Evolutionary conservation across 2,888 invertebrate species (phyloP), one percentile per base, ranked within the genome.

Genomic region (Amblyjoppa proteus): DNA sequence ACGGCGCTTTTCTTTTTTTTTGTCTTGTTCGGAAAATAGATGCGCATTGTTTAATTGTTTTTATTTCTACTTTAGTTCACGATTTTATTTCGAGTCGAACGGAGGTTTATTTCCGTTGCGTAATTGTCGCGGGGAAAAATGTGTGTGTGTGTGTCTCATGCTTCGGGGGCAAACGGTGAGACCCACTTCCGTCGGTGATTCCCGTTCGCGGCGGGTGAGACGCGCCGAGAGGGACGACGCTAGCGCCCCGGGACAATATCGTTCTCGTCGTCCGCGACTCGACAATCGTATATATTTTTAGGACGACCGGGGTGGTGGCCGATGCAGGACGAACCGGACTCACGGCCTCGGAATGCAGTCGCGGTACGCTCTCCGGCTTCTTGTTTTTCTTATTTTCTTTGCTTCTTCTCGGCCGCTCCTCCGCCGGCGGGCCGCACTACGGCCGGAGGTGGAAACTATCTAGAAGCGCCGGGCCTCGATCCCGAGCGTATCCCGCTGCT

Each of bases 261-360:
- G 68, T 70, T 61, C 64, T 20, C 69, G 61, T 74, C 73, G 9
- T 20, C 45, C 16, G 64, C 38, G 70, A 56, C 71, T 20, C 34
- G 58, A 56, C 20, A 56, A n/a, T 69, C 49, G 56, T 80, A 49
- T 73, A 83, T 87, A 81, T 91, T 90, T 91, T 91, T 90, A 89
- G 89, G 89, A 87, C 86, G 83, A 74, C 75, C 56, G 13, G 13
- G 45, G 86, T 56, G 77, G 70, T 78, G 83, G 79, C 3, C 74
- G 86, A 85, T 87, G 81, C 81, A 87, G 80, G 78, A 86, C 83
- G 83, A 83, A 81, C 76, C 88, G 76, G 91, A 90, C 87, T 91
- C 92, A 90, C 81, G 86, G 86, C 89, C 88, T 86, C 88, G 90
- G 92, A 92, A 92, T 91, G 92, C 88, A 76, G 92, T 90, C 88